Conservation (phyloP, 1,140 invertebrate species). For the Limonius californicus region DNA sequence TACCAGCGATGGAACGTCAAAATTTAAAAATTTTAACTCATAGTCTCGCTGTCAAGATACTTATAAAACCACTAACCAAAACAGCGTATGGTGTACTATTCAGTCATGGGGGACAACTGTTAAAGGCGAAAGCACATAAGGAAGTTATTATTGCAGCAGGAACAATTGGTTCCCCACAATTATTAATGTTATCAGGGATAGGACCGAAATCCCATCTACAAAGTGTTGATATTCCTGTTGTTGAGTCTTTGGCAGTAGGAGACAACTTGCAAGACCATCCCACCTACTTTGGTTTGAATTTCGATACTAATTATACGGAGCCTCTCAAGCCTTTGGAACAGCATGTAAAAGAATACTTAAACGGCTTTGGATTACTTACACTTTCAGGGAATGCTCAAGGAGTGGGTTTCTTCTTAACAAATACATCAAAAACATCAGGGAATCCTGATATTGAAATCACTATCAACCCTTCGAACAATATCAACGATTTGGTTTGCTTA, state of each 20-base stretch:
- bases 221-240: not conserved
- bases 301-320: constrained; percentile 15
- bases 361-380: not conserved
- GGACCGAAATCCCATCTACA: not conserved
- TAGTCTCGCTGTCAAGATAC: constrained; percentile 18
- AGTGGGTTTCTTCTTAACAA: constrained; percentile 33
- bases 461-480: constrained; percentile 6
- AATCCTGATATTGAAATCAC: constrained; percentile 18
- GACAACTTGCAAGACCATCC: constrained; percentile 11
- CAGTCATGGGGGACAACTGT: constrained; percentile 30
- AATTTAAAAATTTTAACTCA: constrained; percentile 42
- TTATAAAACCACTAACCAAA: constrained; percentile 31
- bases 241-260: not conserved
- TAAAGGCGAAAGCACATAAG: not conserved
- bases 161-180: not conserved
- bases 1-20: constrained; percentile 32
- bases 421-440: not conserved
- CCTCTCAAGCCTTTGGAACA: constrained; percentile 33
- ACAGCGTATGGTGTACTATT: constrained; percentile 43
- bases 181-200: not conserved
- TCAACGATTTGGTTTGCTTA: constrained; percentile 14
- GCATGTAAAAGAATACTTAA: constrained; percentile 29
- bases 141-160: constrained; percentile 24
- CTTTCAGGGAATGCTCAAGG: constrained; percentile 48
- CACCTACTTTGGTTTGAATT: constrained; percentile 17